A percentile compares a stretch with the other conserved stretches of the same genome.
Conservation (phyloP, 2,113 vertebrate genomes). For the Mustela nigripes region DNA sequence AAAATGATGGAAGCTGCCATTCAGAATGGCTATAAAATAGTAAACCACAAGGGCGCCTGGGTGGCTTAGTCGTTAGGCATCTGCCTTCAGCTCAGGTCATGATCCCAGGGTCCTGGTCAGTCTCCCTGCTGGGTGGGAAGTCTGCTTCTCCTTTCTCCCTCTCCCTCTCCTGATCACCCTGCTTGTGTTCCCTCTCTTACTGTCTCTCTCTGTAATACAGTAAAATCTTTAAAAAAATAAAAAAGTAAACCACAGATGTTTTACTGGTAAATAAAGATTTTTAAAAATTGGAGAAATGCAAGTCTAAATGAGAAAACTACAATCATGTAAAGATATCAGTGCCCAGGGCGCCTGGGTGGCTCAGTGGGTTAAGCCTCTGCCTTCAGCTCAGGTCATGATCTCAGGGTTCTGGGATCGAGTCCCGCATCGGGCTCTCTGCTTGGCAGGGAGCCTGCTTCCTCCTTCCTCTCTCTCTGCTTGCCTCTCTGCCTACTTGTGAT, state of each 20-base stretch:
- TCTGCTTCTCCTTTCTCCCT: neutral
- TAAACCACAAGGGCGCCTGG: neutral
- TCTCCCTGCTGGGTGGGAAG: neutral
- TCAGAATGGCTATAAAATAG: slow-evolving; percentile 1
- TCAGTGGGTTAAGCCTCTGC: no score
- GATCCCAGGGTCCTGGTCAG: neutral
- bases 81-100: neutral
- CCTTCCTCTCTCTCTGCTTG: no score
- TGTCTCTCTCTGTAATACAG: neutral
- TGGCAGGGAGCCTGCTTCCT: no score
- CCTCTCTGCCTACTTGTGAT: no score
- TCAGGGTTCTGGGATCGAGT: no score
- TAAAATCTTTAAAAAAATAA: neutral
- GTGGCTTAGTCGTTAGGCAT: neutral
- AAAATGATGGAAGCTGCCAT: neutral
- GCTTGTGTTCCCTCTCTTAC: neutral
- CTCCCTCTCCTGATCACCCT: neutral
- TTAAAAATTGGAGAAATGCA: neutral
- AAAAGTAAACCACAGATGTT: neutral
- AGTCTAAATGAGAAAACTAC: neutral
- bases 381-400: no score
- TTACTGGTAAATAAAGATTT: slow-evolving; percentile 22
- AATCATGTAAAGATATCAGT: slow-evolving; percentile 5
- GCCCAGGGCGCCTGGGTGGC: neutral
- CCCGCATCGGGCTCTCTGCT: no score